Percentiles rank a stretch among this genome's conserved stretches.
phyloP scores from a whole-genome alignment of 2,888 invertebrate species.

The Hecatera dysodea region DNA sequence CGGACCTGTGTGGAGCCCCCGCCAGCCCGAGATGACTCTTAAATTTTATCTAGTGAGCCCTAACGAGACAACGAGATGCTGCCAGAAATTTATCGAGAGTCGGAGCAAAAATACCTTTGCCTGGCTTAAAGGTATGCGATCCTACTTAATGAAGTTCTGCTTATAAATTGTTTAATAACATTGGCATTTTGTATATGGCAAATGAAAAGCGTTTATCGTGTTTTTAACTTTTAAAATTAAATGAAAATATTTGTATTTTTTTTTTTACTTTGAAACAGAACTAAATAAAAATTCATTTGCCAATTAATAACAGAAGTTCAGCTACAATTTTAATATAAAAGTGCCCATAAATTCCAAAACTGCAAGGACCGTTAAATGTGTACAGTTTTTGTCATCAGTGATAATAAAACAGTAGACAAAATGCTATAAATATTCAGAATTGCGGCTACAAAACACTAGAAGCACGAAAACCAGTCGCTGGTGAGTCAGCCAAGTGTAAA shows the following conservation, averaged over 20 bases:
- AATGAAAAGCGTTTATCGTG: not conserved
- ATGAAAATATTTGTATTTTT: not conserved
- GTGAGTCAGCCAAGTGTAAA: conserved; percentile 75
- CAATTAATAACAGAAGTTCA: conserved; percentile 37
- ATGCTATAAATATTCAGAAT: conserved; percentile 45
- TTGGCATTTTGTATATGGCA: conserved; percentile 9
- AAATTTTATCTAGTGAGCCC: conserved; percentile 83
- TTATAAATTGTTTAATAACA: conserved; percentile 35
- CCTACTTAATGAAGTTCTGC: conserved; percentile 32
- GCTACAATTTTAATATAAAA: conserved; percentile 45
- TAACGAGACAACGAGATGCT: conserved; percentile 77
- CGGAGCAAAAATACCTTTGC: conserved; percentile 63
- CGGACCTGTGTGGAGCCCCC: conserved; percentile 78
- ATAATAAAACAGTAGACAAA: conserved; percentile 36
- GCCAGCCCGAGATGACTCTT: conserved; percentile 80
- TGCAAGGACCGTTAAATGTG: conserved; percentile 42
- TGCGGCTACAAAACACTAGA: conserved; percentile 26
- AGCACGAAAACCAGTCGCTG: conserved; percentile 43
- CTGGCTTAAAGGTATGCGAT: conserved; percentile 38
- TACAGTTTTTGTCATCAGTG: conserved; percentile 45
- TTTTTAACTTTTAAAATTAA: not conserved
- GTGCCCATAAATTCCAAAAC: conserved; percentile 52
- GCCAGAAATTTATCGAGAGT: conserved; percentile 63
- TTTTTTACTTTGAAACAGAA: not conserved
- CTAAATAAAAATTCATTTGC: conserved; percentile 22